phyloP scores from a whole-genome alignment of 2,113 vertebrate genomes.

The Cyprinodon brontotheroides region DNA sequence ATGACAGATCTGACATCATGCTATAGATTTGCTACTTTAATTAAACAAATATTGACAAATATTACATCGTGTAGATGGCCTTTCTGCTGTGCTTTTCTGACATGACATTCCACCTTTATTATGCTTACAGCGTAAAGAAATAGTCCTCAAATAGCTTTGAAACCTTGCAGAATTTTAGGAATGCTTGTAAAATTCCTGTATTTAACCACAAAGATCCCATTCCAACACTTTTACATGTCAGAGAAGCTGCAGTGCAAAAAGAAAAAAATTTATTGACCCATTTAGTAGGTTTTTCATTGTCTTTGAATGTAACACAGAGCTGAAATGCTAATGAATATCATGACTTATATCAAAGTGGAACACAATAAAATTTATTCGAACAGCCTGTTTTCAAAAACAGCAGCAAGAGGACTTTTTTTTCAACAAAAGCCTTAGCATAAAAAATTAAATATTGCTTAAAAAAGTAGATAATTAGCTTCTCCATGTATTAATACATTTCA shows the following conservation, averaged over 20 bases:
- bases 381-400: too few relatives aligned
- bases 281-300: slow-evolving; percentile 29
- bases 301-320: neutral
- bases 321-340: neutral
- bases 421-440: too few relatives aligned
- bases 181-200: slow-evolving; percentile 59
- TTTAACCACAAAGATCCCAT: slow-evolving; percentile 55
- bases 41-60: slow-evolving; percentile 26
- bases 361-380: too few relatives aligned
- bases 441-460: too few relatives aligned
- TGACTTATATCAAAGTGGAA: neutral
- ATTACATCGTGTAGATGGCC: slow-evolving; percentile 19
- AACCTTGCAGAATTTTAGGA: slow-evolving; percentile 59
- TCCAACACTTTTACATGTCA: slow-evolving; percentile 44
- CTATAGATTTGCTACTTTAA: slow-evolving; percentile 27
- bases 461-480: neutral
- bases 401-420: too few relatives aligned
- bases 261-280: neutral
- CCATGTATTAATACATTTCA: neutral
- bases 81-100: slow-evolving; percentile 24
- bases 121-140: slow-evolving; percentile 62
- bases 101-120: slow-evolving; percentile 59
- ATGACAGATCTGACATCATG: slow-evolving; percentile 21
- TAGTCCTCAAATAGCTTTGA: slow-evolving; percentile 69
- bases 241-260: slow-evolving; percentile 15